Conservation (phyloP, 2,797 vertebrate species). For the Liasis olivaceus region DNA sequence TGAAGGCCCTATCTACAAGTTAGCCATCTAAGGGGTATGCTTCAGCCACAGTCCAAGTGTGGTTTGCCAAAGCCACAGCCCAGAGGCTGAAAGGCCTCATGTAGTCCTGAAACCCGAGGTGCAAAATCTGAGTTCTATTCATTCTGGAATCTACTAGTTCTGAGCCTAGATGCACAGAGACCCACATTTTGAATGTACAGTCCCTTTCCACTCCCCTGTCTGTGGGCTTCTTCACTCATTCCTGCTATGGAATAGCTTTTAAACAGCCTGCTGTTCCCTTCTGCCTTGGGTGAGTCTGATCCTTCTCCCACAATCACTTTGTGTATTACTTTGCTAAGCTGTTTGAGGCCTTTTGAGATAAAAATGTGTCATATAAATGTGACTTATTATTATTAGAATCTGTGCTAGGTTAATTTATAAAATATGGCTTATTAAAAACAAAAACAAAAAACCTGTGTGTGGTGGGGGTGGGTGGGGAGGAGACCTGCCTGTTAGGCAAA, state of each 20-base stretch:
- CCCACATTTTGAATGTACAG: not conserved
- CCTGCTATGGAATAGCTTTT: fast-evolving
- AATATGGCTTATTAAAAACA: slow-evolving; percentile 49
- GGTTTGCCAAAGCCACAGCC: no score
- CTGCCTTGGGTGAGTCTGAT: not conserved
- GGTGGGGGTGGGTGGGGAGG: not conserved
- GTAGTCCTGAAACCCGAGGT: not conserved
- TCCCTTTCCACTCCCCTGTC: not conserved
- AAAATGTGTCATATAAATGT: slow-evolving; percentile 37
- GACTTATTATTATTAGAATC: slow-evolving; percentile 59
- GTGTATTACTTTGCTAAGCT: not conserved
- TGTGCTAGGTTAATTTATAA: slow-evolving; percentile 65
- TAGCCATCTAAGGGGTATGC: no score
- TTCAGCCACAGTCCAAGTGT: not conserved
- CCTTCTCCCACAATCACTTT: not conserved
- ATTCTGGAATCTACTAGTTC: not conserved
- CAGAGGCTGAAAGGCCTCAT: not conserved
- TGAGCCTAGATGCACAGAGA: not conserved
- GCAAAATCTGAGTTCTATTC: not conserved
- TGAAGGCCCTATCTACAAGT: not conserved
- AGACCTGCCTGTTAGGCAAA: slow-evolving; percentile 61
- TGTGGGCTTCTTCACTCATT: fast-evolving
- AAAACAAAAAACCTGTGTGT: not conserved
- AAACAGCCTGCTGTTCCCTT: not conserved
- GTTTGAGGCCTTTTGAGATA: slow-evolving; percentile 32